Base-by-base conservation (phyloP, 2,113 vertebrate species). In the Chiloscyllium plagiosum region DNA sequence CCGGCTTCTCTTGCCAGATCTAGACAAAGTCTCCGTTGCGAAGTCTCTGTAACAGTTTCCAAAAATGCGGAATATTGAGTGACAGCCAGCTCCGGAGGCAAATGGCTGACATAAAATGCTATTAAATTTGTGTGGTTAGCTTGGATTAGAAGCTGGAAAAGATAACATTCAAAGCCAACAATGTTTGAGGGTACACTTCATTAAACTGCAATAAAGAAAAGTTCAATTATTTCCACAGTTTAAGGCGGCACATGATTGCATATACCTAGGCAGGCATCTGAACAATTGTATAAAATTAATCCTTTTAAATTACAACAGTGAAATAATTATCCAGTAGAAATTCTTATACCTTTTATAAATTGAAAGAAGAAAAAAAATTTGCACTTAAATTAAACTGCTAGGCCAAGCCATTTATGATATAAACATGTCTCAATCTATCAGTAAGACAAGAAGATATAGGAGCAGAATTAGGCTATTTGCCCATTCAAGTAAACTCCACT, bases 21-120 rank as follows among this genome's bases (percentile, higher is more conserved):
- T 96, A 99, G 98, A 96, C 99, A 99, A 96, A 96, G 98, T 52
- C 98, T 98, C 33, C 98, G 98, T 80, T 98, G 98, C 26, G 99
- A 98, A 0, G 97, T 97, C 96, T 99, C 98, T 0, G 96, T 98
- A n/a, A 99, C 97, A 0, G 98, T 98, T 97, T 99, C 99, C 61
- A 99, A 96, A 96, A 99, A 99, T 0, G 97, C 96, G 2, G 99
- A 98, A 0, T 99, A 99, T 96, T 99, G 98, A 96, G 97, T 96
- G 26, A 98, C 98, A 0, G 98, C 98, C 0, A 98, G 96, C 22
- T 98, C 98, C 0, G 97, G 96, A 0, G 99, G 99, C 37, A 99
- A 97, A 96, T 99, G 99, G 96, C 98, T 98, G 0, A 98, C 98
- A 33, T 99, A 99, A 96, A 98, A 99, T 0, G 99, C 99, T 96